These are phyloP conservation scores for Poeciliopsis retropinna DNA, from an alignment of 2,113 vertebrate species.

Conservation along the genomic window DNA sequence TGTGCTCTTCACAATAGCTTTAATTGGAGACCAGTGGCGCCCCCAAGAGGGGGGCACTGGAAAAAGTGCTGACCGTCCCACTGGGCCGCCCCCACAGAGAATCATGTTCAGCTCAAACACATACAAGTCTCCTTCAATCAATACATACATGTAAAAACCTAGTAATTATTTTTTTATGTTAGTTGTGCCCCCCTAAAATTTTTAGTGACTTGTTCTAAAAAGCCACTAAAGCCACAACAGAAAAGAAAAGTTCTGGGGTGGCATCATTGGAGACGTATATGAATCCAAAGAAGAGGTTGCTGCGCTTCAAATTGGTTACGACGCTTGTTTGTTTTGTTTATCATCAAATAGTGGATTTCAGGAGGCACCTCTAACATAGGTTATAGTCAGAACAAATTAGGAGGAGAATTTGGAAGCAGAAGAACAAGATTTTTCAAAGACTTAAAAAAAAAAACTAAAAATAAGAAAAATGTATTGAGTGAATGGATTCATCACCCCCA, in stretches of 20 bases:
- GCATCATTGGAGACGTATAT: no score
- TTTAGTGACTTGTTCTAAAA: no score
- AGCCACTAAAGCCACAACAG: no score
- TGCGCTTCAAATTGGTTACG: background rate
- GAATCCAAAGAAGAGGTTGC: background rate
- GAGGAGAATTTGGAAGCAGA: background rate
- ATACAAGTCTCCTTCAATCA: no score
- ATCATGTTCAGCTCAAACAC: no score
- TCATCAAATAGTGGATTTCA: background rate
- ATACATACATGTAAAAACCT: no score
- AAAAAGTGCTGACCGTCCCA: no score
- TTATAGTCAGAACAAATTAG: background rate
- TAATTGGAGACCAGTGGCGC: conserved; percentile 1
- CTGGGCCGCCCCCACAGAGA: no score
- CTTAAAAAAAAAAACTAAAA: background rate
- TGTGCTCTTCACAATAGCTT: conserved; percentile 40
- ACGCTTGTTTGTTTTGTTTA: background rate
- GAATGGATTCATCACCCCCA: background rate
- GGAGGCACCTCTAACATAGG: background rate
- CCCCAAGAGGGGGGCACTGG: no score
- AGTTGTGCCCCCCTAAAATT: no score
- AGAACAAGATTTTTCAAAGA: background rate
- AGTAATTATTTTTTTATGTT: no score
- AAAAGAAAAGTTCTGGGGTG: no score
- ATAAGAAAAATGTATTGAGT: background rate